Percentiles rank a stretch among this genome's conserved stretches.
Conservation (phyloP, 2,113 vertebrate genomes). For the Microcebus lehilahytsara region DNA sequence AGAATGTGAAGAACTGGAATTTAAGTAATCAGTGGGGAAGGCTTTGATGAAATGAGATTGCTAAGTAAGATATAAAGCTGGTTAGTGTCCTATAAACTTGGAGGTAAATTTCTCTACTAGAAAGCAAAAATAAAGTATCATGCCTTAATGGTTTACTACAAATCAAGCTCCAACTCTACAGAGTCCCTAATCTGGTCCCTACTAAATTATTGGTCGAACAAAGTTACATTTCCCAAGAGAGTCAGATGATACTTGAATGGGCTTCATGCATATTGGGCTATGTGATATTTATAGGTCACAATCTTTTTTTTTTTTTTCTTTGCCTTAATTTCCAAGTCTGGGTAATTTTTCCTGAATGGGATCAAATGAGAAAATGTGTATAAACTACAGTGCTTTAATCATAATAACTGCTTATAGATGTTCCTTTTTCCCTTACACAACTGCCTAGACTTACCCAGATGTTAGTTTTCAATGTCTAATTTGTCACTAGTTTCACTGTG, state of each 20-base stretch:
- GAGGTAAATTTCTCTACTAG: background rate
- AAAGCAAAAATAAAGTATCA: background rate
- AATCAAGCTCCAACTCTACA: background rate
- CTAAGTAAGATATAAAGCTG: background rate
- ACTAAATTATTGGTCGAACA: background rate
- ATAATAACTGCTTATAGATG: background rate
- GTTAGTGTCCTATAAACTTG: background rate
- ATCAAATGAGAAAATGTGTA: background rate
- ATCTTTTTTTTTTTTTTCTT: background rate
- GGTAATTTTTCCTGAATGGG: background rate
- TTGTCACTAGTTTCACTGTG: constrained; percentile 1
- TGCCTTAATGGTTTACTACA: constrained; percentile 33
- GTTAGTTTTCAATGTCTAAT: background rate
- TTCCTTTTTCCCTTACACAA: background rate
- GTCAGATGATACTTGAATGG: background rate
- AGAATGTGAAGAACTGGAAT: background rate
- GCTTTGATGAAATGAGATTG: background rate
- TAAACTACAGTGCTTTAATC: background rate
- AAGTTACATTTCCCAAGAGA: background rate
- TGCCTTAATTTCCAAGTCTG: background rate
- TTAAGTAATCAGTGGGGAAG: background rate
- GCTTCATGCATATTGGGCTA: background rate
- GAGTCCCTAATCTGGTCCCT: background rate
- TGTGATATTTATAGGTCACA: background rate
- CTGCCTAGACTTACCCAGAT: background rate